phyloP scores from a whole-genome alignment of 2,888 invertebrate species.

The Norana najaformis region DNA sequence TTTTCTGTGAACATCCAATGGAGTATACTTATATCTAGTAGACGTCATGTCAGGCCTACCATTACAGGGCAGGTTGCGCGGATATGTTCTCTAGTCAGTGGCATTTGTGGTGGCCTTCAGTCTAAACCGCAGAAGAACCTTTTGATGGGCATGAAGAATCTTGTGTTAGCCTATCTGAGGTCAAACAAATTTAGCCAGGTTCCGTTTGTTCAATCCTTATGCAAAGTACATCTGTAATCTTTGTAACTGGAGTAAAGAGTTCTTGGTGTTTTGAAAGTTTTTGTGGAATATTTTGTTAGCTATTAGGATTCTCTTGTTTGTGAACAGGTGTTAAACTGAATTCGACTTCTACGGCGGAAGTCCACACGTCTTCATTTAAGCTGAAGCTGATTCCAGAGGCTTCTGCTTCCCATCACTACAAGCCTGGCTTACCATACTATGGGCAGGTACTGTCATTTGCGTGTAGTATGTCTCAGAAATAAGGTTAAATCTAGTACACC shows the following conservation, averaged over 20 bases:
- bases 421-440: conserved; percentile 9
- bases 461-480: background rate
- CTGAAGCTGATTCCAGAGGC: background rate
- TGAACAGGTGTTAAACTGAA: conserved; percentile 14
- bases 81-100: background rate
- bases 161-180: no score
- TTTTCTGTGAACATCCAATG: background rate
- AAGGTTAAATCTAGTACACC: background rate
- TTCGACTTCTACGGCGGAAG: background rate
- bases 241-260: background rate
- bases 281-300: background rate
- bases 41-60: background rate
- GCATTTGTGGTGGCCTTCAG: no score
- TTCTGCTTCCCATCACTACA: background rate
- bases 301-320: background rate
- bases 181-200: background rate
- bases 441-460: background rate
- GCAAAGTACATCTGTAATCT: background rate
- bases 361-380: background rate
- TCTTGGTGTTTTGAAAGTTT: background rate
- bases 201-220: background rate
- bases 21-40: background rate
- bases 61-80: background rate
- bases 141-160: no score
- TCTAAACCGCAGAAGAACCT: no score